phyloP scores from a whole-genome alignment of 2,888 invertebrate species.

The Pseudoips prasinana region DNA sequence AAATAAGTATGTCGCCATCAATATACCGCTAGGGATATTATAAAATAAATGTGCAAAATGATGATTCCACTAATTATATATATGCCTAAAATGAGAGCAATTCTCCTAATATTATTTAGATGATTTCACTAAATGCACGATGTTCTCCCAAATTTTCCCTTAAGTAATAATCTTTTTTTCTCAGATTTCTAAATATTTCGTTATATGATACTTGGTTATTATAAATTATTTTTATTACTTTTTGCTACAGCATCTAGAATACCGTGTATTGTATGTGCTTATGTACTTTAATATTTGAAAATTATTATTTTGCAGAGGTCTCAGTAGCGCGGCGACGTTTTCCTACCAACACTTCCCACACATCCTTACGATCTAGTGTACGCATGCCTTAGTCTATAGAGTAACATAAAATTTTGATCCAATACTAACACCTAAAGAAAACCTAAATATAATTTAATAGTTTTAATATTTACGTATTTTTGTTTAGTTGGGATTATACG shows the following conservation, averaged over 20 bases:
- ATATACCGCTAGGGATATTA: conserved; percentile 1
- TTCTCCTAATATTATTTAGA: conserved; percentile 25
- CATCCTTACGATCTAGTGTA: conserved; percentile 29
- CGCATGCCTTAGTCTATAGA: conserved; percentile 27
- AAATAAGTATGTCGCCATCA: conserved; percentile 11
- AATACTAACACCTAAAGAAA: conserved; percentile 21
- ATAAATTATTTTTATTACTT: no score
- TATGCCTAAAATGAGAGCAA: conserved; percentile 32
- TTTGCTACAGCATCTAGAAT: background rate
- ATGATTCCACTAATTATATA: conserved; percentile 22
- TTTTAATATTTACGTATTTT: conserved; percentile 5
- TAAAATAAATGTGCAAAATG: conserved; percentile 10
- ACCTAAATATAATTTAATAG: conserved; percentile 16
- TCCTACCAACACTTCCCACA: conserved; percentile 18
- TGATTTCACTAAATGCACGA: conserved; percentile 19
- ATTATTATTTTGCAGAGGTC: conserved; percentile 6
- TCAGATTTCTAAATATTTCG: no score
- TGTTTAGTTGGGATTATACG: conserved; percentile 6
- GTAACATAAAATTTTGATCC: conserved; percentile 32
- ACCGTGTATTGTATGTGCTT: conserved; percentile 17
- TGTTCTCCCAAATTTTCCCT: conserved; percentile 2
- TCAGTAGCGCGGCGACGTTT: no score
- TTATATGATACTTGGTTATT: no score
- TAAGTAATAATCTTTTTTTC: no score
- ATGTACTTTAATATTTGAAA: conserved; percentile 3